phyloP scores from a whole-genome alignment of 2,888 invertebrate genomes.

The Acronicta alni region DNA sequence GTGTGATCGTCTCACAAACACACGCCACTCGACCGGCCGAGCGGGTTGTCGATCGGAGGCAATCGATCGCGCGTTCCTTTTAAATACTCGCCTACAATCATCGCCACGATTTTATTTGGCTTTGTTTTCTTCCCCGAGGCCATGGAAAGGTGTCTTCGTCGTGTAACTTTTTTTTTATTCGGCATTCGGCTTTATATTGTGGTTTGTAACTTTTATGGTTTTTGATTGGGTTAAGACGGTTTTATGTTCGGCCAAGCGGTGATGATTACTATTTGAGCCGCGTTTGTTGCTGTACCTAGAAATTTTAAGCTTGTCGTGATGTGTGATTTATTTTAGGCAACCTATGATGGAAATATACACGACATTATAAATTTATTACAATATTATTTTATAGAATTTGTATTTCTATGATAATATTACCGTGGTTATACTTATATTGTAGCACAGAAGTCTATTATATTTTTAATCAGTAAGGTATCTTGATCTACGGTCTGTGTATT shows the following conservation, averaged over 20 bases:
- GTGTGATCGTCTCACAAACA: slow-evolving; percentile 57
- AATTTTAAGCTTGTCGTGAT: too few relatives aligned
- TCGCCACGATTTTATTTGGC: slow-evolving; percentile 60
- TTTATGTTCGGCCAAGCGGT: slow-evolving; percentile 3
- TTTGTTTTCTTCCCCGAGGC: slow-evolving; percentile 61
- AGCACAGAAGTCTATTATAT: too few relatives aligned
- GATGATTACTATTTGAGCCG: neutral
- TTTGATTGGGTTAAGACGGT: slow-evolving; percentile 19
- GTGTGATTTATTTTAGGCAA: too few relatives aligned
- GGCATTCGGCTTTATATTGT: slow-evolving; percentile 42
- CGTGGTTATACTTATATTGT: too few relatives aligned
- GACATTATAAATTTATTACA: too few relatives aligned
- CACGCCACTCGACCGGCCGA: slow-evolving; percentile 65
- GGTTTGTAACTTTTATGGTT: slow-evolving; percentile 41
- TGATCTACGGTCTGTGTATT: too few relatives aligned
- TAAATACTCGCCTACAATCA: slow-evolving; percentile 71
- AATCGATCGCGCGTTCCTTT: slow-evolving; percentile 79
- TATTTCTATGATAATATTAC: too few relatives aligned
- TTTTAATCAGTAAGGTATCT: too few relatives aligned
- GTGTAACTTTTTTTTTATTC: slow-evolving; percentile 51
- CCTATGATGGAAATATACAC: too few relatives aligned
- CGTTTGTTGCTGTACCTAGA: too few relatives aligned
- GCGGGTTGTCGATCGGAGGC: slow-evolving; percentile 69
- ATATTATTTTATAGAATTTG: too few relatives aligned
- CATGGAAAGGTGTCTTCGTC: slow-evolving; percentile 62